Percentiles rank a stretch among this genome's conserved stretches.
These are phyloP conservation scores for Manis javanica DNA, from an alignment of 2,797 vertebrate genomes.

Conservation along the genomic window DNA sequence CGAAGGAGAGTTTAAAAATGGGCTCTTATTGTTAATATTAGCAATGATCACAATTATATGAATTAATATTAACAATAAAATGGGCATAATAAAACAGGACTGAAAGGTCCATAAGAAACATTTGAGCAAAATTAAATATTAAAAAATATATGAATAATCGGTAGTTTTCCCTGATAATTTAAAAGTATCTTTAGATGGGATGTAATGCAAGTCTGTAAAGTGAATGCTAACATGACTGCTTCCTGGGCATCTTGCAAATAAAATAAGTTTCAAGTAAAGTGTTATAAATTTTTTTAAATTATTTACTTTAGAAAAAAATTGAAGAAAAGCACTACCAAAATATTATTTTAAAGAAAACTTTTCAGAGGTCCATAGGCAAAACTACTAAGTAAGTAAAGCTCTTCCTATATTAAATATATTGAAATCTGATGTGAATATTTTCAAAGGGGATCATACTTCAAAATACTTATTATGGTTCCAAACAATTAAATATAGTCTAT, in stretches of 20 bases:
- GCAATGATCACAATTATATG: not conserved
- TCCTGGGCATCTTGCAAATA: not conserved
- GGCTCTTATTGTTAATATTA: not conserved
- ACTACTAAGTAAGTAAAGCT: not conserved
- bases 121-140: constrained; percentile 25
- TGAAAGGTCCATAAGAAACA: not conserved
- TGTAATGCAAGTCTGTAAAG: not conserved
- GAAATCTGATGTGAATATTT: not conserved
- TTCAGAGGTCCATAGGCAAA: not conserved
- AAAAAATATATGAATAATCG: not conserved
- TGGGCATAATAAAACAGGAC: not conserved
- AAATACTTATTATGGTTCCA: not conserved
- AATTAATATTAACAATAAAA: not conserved
- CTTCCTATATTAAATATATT: not conserved
- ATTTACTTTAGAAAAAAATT: not conserved
- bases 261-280: not conserved
- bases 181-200: not conserved
- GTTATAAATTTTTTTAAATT: not conserved
- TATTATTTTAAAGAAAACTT: not conserved
- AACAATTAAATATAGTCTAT: not conserved
- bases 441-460: not conserved
- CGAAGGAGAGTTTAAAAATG: not conserved
- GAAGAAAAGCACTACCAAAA: not conserved
- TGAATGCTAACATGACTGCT: not conserved
- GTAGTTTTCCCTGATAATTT: not conserved